These are phyloP conservation scores for Ctenicera cuprea DNA, from an alignment of 2,888 invertebrate genomes.

Conservation along the genomic window DNA sequence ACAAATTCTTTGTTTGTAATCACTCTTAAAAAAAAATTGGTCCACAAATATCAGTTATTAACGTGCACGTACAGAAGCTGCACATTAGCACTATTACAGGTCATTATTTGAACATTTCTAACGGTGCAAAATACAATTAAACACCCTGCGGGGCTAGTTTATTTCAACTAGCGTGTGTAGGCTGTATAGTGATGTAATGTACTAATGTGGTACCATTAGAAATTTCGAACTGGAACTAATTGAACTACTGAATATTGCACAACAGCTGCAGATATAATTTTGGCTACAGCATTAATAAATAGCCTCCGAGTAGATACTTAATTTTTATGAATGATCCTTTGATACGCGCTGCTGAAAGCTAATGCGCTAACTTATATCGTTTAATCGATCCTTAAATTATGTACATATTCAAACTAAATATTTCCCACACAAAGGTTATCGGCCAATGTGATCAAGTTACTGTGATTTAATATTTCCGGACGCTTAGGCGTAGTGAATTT, in stretches of 20 bases:
- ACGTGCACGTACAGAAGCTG: slow-evolving; percentile 7
- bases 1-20: too few species aligned
- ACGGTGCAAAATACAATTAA: slow-evolving; percentile 20
- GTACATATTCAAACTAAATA: background rate
- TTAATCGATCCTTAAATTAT: slow-evolving; percentile 11
- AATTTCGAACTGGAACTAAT: slow-evolving; percentile 25
- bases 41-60: background rate
- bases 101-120: slow-evolving; percentile 8
- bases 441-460: background rate
- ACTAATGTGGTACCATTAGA: slow-evolving; percentile 3
- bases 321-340: slow-evolving; percentile 18
- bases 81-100: slow-evolving; percentile 11
- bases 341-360: slow-evolving; percentile 11
- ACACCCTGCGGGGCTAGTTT: slow-evolving; percentile 11
- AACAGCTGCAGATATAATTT: slow-evolving; percentile 26
- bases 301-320: slow-evolving; percentile 12
- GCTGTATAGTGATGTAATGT: slow-evolving; percentile 5
- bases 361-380: background rate
- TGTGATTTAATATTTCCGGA: slow-evolving; percentile 28
- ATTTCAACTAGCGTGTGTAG: slow-evolving; percentile 15
- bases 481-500: background rate
- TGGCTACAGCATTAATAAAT: slow-evolving; percentile 11
- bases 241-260: slow-evolving; percentile 17
- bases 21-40: too few species aligned
- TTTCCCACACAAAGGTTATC: slow-evolving; percentile 21